Base-by-base conservation (phyloP, 2,888 invertebrate genomes). In the Lycocerus yunnanus region DNA sequence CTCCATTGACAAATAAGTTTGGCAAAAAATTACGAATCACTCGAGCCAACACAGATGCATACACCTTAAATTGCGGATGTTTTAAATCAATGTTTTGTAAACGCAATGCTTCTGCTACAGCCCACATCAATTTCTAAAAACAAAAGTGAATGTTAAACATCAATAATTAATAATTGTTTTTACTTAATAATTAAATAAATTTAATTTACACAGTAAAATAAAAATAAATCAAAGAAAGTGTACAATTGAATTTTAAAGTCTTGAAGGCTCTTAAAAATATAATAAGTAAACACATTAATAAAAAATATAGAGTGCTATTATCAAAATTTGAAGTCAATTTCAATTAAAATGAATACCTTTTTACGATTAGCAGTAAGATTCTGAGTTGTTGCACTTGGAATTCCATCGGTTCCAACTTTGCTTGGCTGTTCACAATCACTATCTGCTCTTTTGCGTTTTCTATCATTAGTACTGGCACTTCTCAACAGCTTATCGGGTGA, bases 41-140 rank as follows among this genome's bases (percentile, higher is more conserved):
- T 3, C 92, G 89, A 2, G 93, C 93, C 71, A 95, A 86, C 1
- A 89, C 88, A 0, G 92, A 89, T 3, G 94, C 94, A 83, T 91
- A 92, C 76, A 91, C 89, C 72, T 93, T 92, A 87, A 94, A 95
- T 60, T 92, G 90, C 0, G 91, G 89, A 80, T 95, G 93, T 0
- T 88, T 89, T 88, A 91, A 90, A 0, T 90, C 90, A 83, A 94
- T 92, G 59, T 94, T 93, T 84, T 92, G 92, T 20, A 89, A 88
- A 61, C 93, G 90, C 15, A 95, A 87, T 0, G 95, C 93, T 82
- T 94, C 93, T 2, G 94, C 92, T 4, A 95, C 94, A 0, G 95
- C 94, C 94, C 94, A 95, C 15, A 94, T 87, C 20, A 95, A 88
- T 89, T 95, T 95, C 94, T 93, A 84, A 65, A n/a, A 77, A 70